These are phyloP conservation scores for Oppia nitens DNA, from an alignment of 1,140 invertebrate genomes.

Conservation along the genomic window DNA sequence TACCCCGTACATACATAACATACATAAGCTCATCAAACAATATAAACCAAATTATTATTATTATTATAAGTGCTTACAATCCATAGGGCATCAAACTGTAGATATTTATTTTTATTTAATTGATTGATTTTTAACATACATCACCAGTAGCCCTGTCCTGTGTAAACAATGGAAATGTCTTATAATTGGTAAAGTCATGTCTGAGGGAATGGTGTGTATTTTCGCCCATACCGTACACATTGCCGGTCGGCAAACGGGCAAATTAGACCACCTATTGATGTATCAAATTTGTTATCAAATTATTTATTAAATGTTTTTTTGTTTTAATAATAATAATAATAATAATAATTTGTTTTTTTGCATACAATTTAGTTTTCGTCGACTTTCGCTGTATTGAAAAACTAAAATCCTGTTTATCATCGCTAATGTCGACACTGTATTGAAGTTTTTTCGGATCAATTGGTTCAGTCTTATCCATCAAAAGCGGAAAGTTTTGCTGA, in stretches of 20 bases:
- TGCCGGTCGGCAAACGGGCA: constrained; percentile 30
- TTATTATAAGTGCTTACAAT: not conserved
- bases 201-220: constrained; percentile 23
- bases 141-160: constrained; percentile 5
- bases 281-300: constrained; percentile 16
- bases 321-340: too few relatives aligned
- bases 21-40: not conserved
- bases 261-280: constrained; percentile 17
- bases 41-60: not conserved
- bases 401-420: not conserved
- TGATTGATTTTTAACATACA: too few relatives aligned
- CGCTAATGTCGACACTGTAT: not conserved
- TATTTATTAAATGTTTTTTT: not conserved
- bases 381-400: not conserved
- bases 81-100: constrained; percentile 24
- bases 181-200: constrained; percentile 16
- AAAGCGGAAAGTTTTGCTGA: not conserved
- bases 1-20: not conserved
- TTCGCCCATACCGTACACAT: too few relatives aligned
- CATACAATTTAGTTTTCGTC: not conserved
- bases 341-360: too few relatives aligned
- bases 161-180: constrained; percentile 13
- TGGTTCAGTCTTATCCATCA: not conserved
- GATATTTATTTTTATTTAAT: too few relatives aligned
- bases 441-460: not conserved